phyloP scores from a whole-genome alignment of 2,113 vertebrate species.

The Rallus limicola region DNA sequence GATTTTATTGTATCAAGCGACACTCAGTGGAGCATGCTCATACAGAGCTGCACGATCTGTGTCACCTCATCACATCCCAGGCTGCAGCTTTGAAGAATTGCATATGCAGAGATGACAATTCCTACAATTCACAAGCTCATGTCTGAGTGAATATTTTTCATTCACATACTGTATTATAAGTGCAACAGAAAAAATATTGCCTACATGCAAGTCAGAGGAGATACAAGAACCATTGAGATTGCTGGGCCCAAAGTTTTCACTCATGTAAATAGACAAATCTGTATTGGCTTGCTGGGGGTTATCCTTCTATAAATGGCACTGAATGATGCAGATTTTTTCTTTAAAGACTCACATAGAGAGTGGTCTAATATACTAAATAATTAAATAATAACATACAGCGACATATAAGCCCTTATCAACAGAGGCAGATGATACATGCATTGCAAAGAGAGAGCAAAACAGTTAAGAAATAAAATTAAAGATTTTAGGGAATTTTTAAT shows the following conservation, averaged over 20 bases:
- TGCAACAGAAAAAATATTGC: not conserved
- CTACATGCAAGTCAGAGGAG: not conserved
- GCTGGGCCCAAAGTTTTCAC: not conserved
- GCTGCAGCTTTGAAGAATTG: not conserved
- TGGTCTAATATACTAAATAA: not conserved
- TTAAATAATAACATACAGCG: not conserved
- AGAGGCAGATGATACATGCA: not conserved
- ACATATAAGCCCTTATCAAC: not conserved
- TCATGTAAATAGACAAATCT: not conserved
- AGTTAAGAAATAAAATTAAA: not conserved
- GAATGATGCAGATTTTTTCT: not conserved
- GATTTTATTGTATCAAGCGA: not conserved
- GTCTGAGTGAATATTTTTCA: not conserved
- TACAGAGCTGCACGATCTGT: not conserved
- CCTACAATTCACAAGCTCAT: not conserved
- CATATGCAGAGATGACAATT: not conserved
- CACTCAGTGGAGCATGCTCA: not conserved
- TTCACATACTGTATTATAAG: not conserved
- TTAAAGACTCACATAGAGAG: not conserved
- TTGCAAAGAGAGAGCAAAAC: not conserved
- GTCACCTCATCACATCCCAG: not conserved
- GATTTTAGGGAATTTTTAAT: not conserved
- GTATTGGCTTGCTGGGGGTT: not conserved
- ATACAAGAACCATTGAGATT: not conserved
- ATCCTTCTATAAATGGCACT: not conserved